Evolutionary conservation across 2,113 vertebrate species (phyloP).

Genomic region (Syngnathus scovelli): DNA sequence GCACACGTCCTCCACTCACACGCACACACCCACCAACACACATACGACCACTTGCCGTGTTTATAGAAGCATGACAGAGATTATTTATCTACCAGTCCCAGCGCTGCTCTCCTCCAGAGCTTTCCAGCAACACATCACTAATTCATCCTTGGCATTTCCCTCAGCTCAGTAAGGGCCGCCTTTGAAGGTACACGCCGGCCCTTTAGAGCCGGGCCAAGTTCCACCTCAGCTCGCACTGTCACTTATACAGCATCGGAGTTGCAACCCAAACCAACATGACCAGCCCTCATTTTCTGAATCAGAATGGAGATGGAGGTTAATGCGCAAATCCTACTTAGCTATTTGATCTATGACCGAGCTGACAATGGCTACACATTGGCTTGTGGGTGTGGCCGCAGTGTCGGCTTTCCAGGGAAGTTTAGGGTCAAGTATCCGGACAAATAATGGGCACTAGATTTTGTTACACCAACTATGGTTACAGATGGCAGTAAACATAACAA

Average conservation of each 20-base stretch:
- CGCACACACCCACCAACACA: neutral
- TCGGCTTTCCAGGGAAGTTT: constrained; percentile 48
- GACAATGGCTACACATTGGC: neutral
- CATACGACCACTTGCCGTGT: constrained; percentile 15
- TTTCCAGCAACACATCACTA: constrained; percentile 46
- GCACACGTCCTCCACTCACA: constrained; percentile 23
- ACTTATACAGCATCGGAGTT: constrained; percentile 31
- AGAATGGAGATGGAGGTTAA: constrained; percentile 52
- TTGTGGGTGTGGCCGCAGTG: constrained; percentile 22
- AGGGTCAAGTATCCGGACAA: constrained; percentile 45
- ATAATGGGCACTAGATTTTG: constrained; percentile 44
- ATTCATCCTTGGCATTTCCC: constrained; percentile 49
- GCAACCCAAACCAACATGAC: constrained; percentile 37
- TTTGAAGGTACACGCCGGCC: constrained; percentile 47
- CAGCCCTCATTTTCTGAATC: constrained; percentile 24
- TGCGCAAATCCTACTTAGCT: constrained; percentile 25
- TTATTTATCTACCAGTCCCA: constrained; percentile 39
- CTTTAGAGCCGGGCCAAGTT: constrained; percentile 37
- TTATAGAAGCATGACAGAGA: constrained; percentile 26
- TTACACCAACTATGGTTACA: constrained; percentile 38
- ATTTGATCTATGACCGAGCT: constrained; percentile 41
- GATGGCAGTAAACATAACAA: constrained; percentile 9
- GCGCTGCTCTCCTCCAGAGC: constrained; percentile 22
- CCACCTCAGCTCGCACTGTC: constrained; percentile 37
- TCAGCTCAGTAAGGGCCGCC: constrained; percentile 34